Base-by-base conservation (phyloP, 2,888 invertebrate species). In the Miltochrista miniata region DNA sequence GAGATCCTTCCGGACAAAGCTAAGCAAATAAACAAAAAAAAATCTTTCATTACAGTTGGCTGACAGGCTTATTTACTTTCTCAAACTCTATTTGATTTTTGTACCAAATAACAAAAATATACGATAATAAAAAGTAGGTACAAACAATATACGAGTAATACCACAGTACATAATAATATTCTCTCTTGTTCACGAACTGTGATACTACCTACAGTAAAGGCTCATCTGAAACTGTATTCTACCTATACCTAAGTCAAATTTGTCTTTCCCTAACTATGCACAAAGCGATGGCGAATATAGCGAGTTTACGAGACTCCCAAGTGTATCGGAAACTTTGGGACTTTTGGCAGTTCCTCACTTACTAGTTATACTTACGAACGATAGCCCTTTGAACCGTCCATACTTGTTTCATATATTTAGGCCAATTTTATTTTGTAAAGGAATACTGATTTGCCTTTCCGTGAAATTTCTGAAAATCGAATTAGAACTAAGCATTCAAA, bases 321-420 rank as follows among this genome's bases (percentile, higher is more conserved):
- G 51, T 60, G 62, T 54, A 48, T 52, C 24, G 41, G 38, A 46
- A 57, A 65, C 59, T 65, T 61, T 56, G n/a, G n/a, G n/a, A n/a
- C n/a, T n/a, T n/a, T n/a, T n/a, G 53, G 40, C 50, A 53, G 55
- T 61, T 54, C 42, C 50, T 50, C 31, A 51, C 56, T 55, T 40
- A 24, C 29, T 14, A 24, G 18, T 8, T 14, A 24, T 12, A 14
- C 36, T 36, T 14, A 24, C 18, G 5, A 4, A 24, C 5, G n/a
- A n/a, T n/a, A 33, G 39, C 7, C 46, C 12, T 15, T 39, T 33
- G 18, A 40, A n/a, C 10, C n/a, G 9, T 39, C 18, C 33, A 29
- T 18, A 24, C 7, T 44, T 1, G 13, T 33, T 35, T 13, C 13
- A 24, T 13, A 3, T 13, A 35, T 35, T 29, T 14, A n/a, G 15